Base-by-base conservation (phyloP, 2,888 invertebrate species). In the Chrysina gloriosa region DNA sequence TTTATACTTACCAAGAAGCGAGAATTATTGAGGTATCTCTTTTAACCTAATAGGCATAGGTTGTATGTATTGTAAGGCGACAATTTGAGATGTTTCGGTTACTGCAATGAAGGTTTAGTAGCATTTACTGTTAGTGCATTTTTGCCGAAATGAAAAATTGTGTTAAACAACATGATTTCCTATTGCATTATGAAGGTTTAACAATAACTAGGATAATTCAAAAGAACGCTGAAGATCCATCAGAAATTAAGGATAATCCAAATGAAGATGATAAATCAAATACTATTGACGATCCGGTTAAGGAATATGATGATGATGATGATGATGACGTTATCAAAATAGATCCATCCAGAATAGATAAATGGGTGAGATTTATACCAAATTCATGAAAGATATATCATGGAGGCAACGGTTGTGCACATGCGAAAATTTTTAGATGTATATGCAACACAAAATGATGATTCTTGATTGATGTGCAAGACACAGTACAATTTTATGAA, bases 401-500 rank as follows among this genome's bases (percentile, higher is more conserved):
- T 94, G 96, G 91, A 88, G 97, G 36, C 86, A 88, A 63, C 88
- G 89, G 68, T 85, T 97, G 0, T 94, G 94, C 76, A 86, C 86
- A 11, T 94, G 94, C 76, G 82, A 83, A 65, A 85, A 56, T 94
- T 93, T 77, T 81, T 85, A 80, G 80, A 87, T 69, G 86, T 93
- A 84, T 97, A 97, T 79, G 87, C 88, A 77, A 86, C 88, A 19
- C 84, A 90, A 52, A 86, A 88, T 27, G 86, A 2, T 80, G 86
- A 65, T 97, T 90, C 81, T 84, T 98, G 52, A 83, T 90, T 27
- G 96, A 97, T 82, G 84, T 86, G 0, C 89, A 91, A 73, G 97
- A 98, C 79, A 94, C 95, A 0, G 92, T 96, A 0, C 89, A 89
- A 70, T 89, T 89, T 0, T 97, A 95, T 83, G 90, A 93, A 84